phyloP scores from a whole-genome alignment of 2,797 vertebrate genomes.

The Xenopus petersii region DNA sequence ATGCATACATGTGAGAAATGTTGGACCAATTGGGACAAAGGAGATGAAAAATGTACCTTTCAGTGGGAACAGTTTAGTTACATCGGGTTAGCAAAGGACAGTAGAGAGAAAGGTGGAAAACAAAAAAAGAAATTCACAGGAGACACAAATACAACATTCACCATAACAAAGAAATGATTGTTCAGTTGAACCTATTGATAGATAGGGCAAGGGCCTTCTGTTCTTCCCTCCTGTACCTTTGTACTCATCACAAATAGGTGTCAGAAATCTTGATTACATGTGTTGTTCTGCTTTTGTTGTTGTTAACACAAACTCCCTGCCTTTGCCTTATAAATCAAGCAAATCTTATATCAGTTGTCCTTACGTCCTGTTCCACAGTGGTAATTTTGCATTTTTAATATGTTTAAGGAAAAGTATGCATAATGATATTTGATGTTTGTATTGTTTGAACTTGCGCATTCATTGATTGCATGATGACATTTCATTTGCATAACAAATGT shows the following conservation, averaged over 20 bases:
- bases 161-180: not conserved
- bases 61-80: not conserved
- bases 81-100: not conserved
- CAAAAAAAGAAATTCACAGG: not conserved
- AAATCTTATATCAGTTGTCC: too few species aligned
- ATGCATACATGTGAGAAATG: not conserved
- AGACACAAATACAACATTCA: not conserved
- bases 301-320: not conserved
- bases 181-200: not conserved
- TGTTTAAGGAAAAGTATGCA: too few species aligned
- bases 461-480: too few species aligned
- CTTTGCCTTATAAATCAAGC: not conserved
- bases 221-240: not conserved
- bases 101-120: not conserved
- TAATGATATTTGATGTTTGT: too few species aligned
- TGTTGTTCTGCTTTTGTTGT: not conserved
- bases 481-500: too few species aligned
- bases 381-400: too few species aligned
- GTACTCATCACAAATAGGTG: not conserved
- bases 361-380: too few species aligned
- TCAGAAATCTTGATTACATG: constrained; percentile 6
- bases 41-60: not conserved
- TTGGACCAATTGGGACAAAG: not conserved
- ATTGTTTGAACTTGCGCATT: too few species aligned
- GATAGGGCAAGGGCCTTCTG: not conserved